Base-by-base conservation (phyloP, 2,797 vertebrate species). In the Melanotaenia maccullochi region DNA sequence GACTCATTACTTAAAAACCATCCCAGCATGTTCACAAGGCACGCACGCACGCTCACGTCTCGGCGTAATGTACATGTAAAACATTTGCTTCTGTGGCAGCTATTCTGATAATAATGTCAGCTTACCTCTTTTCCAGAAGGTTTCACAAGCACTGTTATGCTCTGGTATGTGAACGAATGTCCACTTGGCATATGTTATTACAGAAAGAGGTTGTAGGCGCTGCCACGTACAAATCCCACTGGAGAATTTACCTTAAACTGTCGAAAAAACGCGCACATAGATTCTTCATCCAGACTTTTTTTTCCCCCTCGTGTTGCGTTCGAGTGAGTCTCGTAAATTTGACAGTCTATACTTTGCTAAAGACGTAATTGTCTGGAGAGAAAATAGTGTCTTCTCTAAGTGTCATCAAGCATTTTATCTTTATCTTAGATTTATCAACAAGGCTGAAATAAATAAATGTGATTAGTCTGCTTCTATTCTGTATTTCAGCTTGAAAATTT, bases 221-320 rank as follows among this genome's bases (percentile, higher is more conserved):
- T 95, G 94, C 94, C 94, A 95, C 94, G 93, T 95, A 93, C 91
- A 88, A 92, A 91, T 71, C 85, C 91, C 75, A 75, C 81, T 5
- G 60, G 58, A 76, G 24, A 38, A 12, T 2, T 28, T 1, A 14
- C 76, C 79, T 1, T 86, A 89, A 85, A 73, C 11, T 36, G 3
- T 0, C 0, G 5, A 73, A n/a, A 33, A 88, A 0, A 75, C 0
- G 86, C 87, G 91, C 93, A 88, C 0, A 0, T 2, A 36, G 78
- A 91, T 91, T 92, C 82, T 62, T 73, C 0, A 0, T 7, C 1
- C 0, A 18, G 3, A 0, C 24, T 30, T 5, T 0, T 20, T n/a
- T 51, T 14, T 25, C 9, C 6, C 18, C n/a, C 7, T 4, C 7
- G 16, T 20, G 78, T 7, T 78, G 57, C 60, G 0, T 60, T 86